These are phyloP conservation scores for Conops quadrifasciatus DNA, from an alignment of 2,888 invertebrate genomes.

Conservation along the genomic window DNA sequence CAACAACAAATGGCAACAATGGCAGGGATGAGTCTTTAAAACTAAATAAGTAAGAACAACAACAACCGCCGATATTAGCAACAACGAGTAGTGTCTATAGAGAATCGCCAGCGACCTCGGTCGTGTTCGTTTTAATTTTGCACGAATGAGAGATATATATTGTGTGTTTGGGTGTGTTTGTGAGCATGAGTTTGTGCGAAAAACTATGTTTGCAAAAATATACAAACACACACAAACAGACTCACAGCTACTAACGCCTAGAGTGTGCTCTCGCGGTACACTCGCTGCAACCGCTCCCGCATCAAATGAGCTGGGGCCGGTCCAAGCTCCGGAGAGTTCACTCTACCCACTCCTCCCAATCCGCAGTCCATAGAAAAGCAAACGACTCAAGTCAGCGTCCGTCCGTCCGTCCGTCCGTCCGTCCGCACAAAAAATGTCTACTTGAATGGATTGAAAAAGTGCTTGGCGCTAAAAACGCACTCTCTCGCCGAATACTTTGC, in stretches of 20 bases:
- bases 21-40: constrained; percentile 16
- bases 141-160: neutral
- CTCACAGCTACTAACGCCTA: neutral
- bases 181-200: constrained; percentile 12
- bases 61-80: constrained; percentile 10
- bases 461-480: no score
- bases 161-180: constrained; percentile 13
- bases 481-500: no score
- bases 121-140: constrained; percentile 17
- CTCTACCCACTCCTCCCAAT: no score
- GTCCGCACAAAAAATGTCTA: constrained; percentile 23
- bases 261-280: no score
- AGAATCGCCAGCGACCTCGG: constrained; percentile 17
- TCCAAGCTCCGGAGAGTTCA: neutral
- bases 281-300: no score
- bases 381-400: constrained; percentile 31
- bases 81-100: neutral
- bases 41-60: constrained; percentile 23
- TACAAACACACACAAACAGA: constrained; percentile 1
- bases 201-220: neutral
- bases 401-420: no score
- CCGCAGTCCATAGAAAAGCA: constrained; percentile 15
- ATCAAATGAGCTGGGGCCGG: no score
- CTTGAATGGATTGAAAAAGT: no score
- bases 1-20: constrained; percentile 2